Conservation (phyloP, 2,888 invertebrate species). For the Hylaea fasciaria region DNA sequence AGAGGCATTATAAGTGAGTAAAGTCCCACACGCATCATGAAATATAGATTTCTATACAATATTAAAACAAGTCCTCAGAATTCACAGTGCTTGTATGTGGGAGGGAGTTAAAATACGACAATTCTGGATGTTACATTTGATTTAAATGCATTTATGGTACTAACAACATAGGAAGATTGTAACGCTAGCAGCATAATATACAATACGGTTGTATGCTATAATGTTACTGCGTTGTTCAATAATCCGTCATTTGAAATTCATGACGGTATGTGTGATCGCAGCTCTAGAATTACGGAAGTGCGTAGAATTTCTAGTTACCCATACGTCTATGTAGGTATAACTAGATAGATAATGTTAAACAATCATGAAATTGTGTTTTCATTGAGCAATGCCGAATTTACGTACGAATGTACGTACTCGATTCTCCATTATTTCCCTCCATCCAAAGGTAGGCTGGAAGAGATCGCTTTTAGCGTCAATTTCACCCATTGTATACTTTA, state of each 20-base stretch:
- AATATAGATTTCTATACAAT: not conserved
- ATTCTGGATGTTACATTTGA: constrained; percentile 1
- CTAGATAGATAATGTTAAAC: no score
- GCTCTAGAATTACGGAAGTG: constrained; percentile 2
- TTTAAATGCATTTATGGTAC: no score
- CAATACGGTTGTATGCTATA: constrained; percentile 19
- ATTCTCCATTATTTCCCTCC: no score
- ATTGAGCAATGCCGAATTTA: no score
- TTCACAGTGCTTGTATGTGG: constrained; percentile 17
- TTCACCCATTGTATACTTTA: no score
- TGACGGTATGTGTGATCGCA: not conserved
- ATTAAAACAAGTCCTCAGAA: constrained; percentile 13
- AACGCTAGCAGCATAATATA: constrained; percentile 8
- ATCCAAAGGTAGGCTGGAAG: no score
- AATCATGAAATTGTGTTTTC: no score
- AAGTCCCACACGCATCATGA: no score
- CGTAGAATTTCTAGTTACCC: not conserved
- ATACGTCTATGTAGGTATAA: no score
- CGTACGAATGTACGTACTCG: no score
- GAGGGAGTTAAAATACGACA: constrained; percentile 32
- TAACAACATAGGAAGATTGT: constrained; percentile 1
- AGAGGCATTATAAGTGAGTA: not conserved
- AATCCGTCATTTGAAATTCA: constrained; percentile 17
- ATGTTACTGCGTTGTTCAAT: constrained; percentile 4
- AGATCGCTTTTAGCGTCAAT: no score